Evolutionary conservation across 2,888 invertebrate genomes (phyloP).

Genomic region (Tachina lurida): DNA sequence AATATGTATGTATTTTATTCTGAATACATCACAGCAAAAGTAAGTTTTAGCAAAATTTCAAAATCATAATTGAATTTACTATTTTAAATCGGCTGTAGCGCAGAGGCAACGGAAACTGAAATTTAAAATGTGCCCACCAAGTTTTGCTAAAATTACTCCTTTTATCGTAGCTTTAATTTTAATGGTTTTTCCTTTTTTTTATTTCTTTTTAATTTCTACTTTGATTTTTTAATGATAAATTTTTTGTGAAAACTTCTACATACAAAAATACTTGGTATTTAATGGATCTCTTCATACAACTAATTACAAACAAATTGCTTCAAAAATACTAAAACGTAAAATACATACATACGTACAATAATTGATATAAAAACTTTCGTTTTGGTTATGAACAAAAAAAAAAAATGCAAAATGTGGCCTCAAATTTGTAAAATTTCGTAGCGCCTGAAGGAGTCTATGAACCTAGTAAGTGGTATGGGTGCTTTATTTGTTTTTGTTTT

Average conservation of each 20-base stretch:
- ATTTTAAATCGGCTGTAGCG: conserved; percentile 9
- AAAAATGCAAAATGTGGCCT: conserved; percentile 64
- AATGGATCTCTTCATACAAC: conserved; percentile 61
- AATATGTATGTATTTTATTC: conserved; percentile 19
- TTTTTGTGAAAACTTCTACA: conserved; percentile 69
- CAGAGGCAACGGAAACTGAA: background rate
- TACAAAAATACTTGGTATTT: conserved; percentile 64
- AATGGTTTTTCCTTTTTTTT: conserved; percentile 67
- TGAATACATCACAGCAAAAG: background rate
- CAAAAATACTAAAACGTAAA: conserved; percentile 57
- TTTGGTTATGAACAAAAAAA: conserved; percentile 39
- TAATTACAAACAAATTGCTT: conserved; percentile 55
- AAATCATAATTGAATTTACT: conserved; percentile 1
- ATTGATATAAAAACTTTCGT: conserved; percentile 34
- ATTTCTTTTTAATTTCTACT: conserved; percentile 64
- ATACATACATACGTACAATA: background rate
- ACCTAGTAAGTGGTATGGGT: conserved; percentile 83
- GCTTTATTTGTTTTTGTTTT: conserved; percentile 81
- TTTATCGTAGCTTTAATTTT: conserved; percentile 61
- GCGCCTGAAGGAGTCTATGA: conserved; percentile 83
- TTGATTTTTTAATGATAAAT: conserved; percentile 58
- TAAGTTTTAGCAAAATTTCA: conserved; percentile 34
- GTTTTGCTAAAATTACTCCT: conserved; percentile 52
- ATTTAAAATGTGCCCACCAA: background rate
- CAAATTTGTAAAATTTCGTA: conserved; percentile 75